These are phyloP conservation scores for Rhinogobio ventralis DNA, from an alignment of 2,797 vertebrate genomes.

Conservation along the genomic window DNA sequence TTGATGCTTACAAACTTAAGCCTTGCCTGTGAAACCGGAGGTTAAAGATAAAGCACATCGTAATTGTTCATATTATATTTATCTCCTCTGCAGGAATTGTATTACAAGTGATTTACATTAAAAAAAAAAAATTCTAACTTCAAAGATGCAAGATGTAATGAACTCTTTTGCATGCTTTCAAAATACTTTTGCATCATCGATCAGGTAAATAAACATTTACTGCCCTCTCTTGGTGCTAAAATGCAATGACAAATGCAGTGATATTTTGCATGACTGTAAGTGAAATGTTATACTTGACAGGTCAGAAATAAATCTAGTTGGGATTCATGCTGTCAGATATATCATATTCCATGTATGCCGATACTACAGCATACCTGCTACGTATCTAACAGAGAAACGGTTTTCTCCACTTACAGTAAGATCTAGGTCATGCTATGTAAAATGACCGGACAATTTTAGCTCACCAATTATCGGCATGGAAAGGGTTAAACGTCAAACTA, in stretches of 20 bases:
- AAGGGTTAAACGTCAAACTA: not conserved
- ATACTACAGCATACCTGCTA: not conserved
- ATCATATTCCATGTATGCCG: not conserved
- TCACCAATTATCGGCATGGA: not conserved
- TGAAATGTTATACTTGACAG: constrained; percentile 6
- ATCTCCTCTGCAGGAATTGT: not conserved
- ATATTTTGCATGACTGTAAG: constrained; percentile 7
- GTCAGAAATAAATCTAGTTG: constrained; percentile 10
- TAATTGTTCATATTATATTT: not conserved
- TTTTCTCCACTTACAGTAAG: not conserved
- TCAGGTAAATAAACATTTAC: not conserved
- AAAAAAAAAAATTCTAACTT: not conserved
- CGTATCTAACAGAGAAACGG: not conserved
- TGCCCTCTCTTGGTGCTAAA: constrained; percentile 32
- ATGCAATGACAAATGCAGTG: not conserved
- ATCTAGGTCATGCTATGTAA: not conserved
- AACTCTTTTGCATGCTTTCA: not conserved
- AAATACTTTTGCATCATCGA: not conserved
- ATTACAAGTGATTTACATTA: not conserved
- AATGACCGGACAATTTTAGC: not conserved
- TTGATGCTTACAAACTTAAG: too few relatives aligned
- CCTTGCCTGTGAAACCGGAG: too few relatives aligned
- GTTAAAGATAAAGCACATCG: not conserved
- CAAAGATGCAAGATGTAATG: not conserved
- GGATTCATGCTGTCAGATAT: not conserved